Evolutionary conservation across 2,888 invertebrate genomes (phyloP), one percentile per base, ranked within the genome.

Genomic region (Willowsia nigromaculata): DNA sequence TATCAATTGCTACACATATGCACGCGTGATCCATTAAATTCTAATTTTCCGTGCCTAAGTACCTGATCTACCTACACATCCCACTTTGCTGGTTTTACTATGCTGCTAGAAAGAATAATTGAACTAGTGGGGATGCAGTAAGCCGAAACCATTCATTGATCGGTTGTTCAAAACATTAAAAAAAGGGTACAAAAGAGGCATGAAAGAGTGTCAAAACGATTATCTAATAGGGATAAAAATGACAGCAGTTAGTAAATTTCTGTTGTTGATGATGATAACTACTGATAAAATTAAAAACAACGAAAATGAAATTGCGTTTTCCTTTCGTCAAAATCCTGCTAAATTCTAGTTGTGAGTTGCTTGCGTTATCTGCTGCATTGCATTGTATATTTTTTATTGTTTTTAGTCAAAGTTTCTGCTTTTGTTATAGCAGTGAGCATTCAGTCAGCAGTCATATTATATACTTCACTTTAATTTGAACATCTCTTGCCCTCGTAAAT

Each of bases 161-260:
- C 68, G 22, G 68, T 40, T 71, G 53, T 78, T 33, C 30, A 78
- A 33, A 68, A 50, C 50, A 62, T 33, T 22, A 13, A 30, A 22
- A 81, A 81, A 68, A 53, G 68, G 68, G 68, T 68, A 33, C 50
- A 83, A 47, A 37, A n/a, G 13, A 62, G 43, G 27, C 40, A 40
- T 81, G 68, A 84, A 47, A 74, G 84, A 74, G 84, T 84, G 84
- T 74, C 84, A 84, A 84, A 84, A 84, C 40, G 22, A 50, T 59
- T 84, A 84, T 82, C 65, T 65, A 30, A 62, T 43, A n/a, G 15
- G 65, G 3, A 56, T 56, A 81, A 59, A 81, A 37, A 68, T 82
- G 43, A 47, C 37, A 22, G 25, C n/a, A 40, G 65, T 30, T 65
- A 15, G 1, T 33, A 11, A n/a, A n/a, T n/a, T n/a, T n/a, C n/a